Conservation (phyloP, 2,888 invertebrate genomes). For the Pristionchus mayeri region DNA sequence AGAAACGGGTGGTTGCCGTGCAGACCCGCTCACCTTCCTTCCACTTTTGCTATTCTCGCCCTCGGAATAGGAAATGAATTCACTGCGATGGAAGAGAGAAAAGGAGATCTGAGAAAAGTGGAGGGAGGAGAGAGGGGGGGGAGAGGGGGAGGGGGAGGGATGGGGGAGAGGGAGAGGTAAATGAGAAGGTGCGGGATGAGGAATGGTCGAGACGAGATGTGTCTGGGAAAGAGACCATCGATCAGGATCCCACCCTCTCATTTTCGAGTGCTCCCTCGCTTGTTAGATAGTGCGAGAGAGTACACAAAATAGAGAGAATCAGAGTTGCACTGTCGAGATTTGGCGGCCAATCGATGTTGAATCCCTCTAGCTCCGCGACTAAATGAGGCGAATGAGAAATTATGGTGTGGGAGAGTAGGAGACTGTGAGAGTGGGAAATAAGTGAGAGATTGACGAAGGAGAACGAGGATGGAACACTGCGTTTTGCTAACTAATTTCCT, state of each 20-base stretch:
- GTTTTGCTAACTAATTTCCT: no score
- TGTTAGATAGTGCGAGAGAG: no score
- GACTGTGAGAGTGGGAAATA: constrained; percentile 2
- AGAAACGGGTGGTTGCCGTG: no score
- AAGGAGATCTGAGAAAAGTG: constrained; percentile 3
- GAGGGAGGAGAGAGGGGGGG: background rate
- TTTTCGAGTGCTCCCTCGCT: no score
- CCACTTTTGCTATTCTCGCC: background rate
- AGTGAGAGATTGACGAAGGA: background rate
- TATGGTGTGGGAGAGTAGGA: background rate
- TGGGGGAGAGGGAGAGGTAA: background rate
- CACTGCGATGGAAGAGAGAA: background rate
- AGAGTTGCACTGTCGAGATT: no score
- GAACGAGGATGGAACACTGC: no score
- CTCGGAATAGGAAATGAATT: constrained; percentile 25
- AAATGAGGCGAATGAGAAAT: constrained; percentile 28
- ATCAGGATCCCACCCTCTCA: no score
- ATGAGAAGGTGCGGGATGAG: constrained; percentile 25
- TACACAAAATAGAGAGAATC: no score
- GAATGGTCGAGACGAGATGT: background rate
- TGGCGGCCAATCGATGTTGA: background rate
- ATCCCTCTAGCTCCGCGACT: background rate
- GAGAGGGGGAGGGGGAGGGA: background rate
- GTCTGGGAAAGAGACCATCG: background rate
- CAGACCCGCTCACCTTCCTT: background rate